Base-by-base conservation (phyloP, 2,888 invertebrate genomes). In the Adineta ricciae region DNA sequence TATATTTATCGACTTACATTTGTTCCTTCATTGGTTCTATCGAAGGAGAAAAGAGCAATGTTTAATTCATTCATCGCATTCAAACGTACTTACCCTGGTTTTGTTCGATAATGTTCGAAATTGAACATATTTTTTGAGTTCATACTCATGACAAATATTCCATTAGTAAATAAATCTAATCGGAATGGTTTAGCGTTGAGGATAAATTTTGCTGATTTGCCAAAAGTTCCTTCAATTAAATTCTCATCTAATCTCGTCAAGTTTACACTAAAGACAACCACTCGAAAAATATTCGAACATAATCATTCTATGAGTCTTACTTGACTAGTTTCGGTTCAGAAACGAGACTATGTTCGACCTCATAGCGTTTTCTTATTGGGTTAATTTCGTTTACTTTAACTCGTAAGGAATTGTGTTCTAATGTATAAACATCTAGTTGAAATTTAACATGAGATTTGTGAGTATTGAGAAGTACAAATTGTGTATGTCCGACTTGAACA, bases 51-150 rank as follows among this genome's bases (percentile, higher is more conserved):
- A 64, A 64, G 14, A 64, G 5, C n/a, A 64, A 24, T 24, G 27
- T 64, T 64, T 64, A 24, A 27, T 8, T 46, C 8, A 27, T 27
- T 27, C 27, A 64, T 1, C n/a, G 7, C 38, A 78, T 16, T 24
- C n/a, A 41, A 1, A 46, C 11, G 8, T 46, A 41, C n/a, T 78
- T 78, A 78, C 78, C 16, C 89, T 94, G 92, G 92, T 89, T 94
- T 95, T 46, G 91, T 91, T 87, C 95, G 92, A 87, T 94, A 92
- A 87, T 97, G 96, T 89, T 99, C 99, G 89, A 97, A 95, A 88
- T 94, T 93, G 90, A 99, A 93, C 87, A 97, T 93, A n/a, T 95
- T 94, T 88, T 94, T 93, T 36, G 95, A 94, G 91, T 99, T 99
- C 32, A 95, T 91, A 36, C 94, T 93, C 19, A 95, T 93, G 0